phyloP scores from a whole-genome alignment of 2,113 vertebrate genomes.

The Entosphenus tridentatus region DNA sequence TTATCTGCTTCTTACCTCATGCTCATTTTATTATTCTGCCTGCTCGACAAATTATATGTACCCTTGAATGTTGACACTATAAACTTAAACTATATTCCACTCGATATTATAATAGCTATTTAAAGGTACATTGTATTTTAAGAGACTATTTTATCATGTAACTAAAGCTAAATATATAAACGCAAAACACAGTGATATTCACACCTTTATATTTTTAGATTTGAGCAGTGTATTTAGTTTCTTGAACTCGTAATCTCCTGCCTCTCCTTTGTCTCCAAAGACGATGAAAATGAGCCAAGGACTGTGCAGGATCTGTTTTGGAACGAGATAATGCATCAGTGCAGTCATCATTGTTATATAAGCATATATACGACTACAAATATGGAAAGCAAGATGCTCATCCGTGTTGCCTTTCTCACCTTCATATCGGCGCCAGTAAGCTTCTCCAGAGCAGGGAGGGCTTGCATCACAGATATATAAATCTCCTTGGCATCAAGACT shows the following conservation, averaged over 20 bases:
- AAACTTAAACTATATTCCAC: too few species aligned
- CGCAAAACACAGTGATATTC: slow-evolving; percentile 1
- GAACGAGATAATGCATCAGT: not conserved
- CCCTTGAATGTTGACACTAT: too few species aligned
- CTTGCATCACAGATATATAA: slow-evolving; percentile 47
- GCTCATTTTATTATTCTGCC: too few species aligned
- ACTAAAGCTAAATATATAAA: too few species aligned
- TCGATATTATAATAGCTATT: too few species aligned
- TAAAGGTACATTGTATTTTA: too few species aligned
- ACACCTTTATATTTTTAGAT: slow-evolving; percentile 68
- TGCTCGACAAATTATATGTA: too few species aligned
- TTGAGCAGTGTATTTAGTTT: slow-evolving; percentile 56
- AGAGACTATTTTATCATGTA: too few species aligned
- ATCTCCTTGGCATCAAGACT: slow-evolving; percentile 73
- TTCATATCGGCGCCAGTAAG: slow-evolving; percentile 38
- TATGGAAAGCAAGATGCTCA: not conserved
- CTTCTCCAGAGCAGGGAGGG: slow-evolving; percentile 53
- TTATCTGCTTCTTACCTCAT: too few species aligned
- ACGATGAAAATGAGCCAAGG: slow-evolving; percentile 77
- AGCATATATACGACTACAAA: not conserved
- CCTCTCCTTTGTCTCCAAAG: slow-evolving; percentile 32
- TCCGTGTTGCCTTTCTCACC: slow-evolving; percentile 23
- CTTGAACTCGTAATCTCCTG: slow-evolving; percentile 46
- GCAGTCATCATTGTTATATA: not conserved
- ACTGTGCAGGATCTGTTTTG: slow-evolving; percentile 33